Percentiles rank a stretch among this genome's conserved stretches.
Conservation (phyloP, 2,797 vertebrate genomes). For the Adelosebastes latens region DNA sequence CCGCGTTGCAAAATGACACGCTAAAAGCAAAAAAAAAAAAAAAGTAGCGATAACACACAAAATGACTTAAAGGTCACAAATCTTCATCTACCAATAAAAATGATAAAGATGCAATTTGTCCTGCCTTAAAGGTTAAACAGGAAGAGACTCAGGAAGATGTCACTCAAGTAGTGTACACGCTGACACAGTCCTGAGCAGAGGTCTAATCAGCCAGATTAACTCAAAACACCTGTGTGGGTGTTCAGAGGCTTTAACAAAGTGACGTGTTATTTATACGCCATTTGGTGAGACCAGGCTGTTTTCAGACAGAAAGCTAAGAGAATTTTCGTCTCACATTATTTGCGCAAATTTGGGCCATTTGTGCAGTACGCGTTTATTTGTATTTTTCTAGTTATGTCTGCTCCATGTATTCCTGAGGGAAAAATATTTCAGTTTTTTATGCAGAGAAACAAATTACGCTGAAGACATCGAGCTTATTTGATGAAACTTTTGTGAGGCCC, state of each 20-base stretch:
- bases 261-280: not conserved
- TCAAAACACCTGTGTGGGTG: not conserved
- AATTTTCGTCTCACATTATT: not conserved
- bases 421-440: not conserved
- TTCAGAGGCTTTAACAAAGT: not conserved
- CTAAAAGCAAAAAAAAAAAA: no score
- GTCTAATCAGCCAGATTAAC: not conserved
- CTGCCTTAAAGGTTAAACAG: no score
- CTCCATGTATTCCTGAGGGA: not conserved
- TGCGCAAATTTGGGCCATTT: not conserved
- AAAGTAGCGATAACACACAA: no score
- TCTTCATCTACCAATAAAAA: no score
- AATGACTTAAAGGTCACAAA: no score
- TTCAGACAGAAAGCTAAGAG: not conserved
- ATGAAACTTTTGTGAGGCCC: conserved; percentile 3
- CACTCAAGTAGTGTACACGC: not conserved
- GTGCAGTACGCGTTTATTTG: accelerated
- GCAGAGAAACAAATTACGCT: not conserved
- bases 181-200: not conserved
- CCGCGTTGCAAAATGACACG: no score
- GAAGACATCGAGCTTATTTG: conserved; percentile 19
- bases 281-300: not conserved
- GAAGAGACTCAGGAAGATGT: no score
- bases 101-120: no score
- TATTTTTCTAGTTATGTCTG: not conserved